Conservation (phyloP, 2,797 vertebrate genomes). For the Stomatorhinus walkeri region DNA sequence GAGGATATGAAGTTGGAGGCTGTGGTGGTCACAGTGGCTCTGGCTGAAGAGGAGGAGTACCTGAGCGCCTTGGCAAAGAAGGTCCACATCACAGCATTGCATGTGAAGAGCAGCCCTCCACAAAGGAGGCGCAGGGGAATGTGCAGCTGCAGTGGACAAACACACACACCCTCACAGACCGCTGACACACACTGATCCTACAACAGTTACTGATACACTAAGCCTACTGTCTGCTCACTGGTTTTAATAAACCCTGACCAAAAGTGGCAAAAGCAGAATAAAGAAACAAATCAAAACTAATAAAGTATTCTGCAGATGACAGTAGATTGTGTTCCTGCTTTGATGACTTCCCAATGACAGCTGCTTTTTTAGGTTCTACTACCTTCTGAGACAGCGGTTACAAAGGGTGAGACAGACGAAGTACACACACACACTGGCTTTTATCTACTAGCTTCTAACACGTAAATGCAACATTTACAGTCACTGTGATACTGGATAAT, state of each 20-base stretch:
- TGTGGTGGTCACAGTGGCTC: conserved; percentile 76
- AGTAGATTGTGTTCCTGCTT: not conserved
- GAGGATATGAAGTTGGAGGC: conserved; percentile 86
- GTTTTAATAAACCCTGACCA: not conserved
- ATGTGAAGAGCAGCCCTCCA: conserved; percentile 59
- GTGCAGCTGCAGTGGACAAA: conserved; percentile 58
- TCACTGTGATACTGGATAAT: not conserved
- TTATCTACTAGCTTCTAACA: not conserved
- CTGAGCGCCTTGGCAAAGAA: conserved; percentile 84
- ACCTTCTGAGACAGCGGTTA: not conserved
- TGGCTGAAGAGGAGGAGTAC: conserved; percentile 75
- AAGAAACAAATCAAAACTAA: not conserved
- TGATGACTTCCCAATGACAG: not conserved
- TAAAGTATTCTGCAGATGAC: not conserved
- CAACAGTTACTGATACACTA: not conserved
- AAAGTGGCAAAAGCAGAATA: not conserved
- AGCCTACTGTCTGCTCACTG: not conserved
- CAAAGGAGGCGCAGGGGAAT: conserved; percentile 64
- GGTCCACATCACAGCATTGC: conserved; percentile 86
- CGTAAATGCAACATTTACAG: not conserved
- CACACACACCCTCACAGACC: not conserved
- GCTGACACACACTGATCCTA: not conserved
- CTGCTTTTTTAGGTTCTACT: not conserved
- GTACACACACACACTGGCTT: not conserved
- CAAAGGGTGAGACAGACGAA: not conserved